Evolutionary conservation across 2,888 invertebrate genomes (phyloP).

Genomic region (Muschampia plurimacula): DNA sequence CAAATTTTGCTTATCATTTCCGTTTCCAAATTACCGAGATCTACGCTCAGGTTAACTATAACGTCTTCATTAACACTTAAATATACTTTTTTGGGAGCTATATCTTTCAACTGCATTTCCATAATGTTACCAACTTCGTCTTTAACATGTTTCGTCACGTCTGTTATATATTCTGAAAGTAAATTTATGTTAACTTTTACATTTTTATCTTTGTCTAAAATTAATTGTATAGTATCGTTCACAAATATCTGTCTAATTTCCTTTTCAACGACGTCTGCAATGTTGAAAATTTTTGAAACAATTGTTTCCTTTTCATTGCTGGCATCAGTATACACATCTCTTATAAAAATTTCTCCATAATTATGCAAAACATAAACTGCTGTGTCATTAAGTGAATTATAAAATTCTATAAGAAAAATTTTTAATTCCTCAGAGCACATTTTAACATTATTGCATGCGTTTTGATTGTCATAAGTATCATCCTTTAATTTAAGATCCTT

Average conservation of each 20-base stretch:
- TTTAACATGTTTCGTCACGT: conserved; percentile 48
- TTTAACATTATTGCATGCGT: conserved; percentile 54
- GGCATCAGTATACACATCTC: conserved; percentile 56
- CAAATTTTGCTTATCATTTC: conserved; percentile 57
- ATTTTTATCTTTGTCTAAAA: conserved; percentile 54
- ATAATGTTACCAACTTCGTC: conserved; percentile 33
- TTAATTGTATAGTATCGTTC: conserved; percentile 51
- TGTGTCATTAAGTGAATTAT: conserved; percentile 60
- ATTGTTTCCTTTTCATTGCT: conserved; percentile 53
- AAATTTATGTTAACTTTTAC: conserved; percentile 52
- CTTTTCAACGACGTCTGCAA: conserved; percentile 47
- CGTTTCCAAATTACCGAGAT: conserved; percentile 58
- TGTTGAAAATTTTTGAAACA: conserved; percentile 49
- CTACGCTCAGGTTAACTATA: conserved; percentile 56
- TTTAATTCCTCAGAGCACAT: conserved; percentile 65
- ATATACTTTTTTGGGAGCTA: conserved; percentile 6
- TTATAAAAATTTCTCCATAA: conserved; percentile 67
- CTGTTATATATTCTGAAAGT: conserved; percentile 53
- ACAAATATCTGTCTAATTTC: conserved; percentile 53
- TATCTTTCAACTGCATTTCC: conserved; percentile 4
- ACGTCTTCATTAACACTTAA: conserved; percentile 54
- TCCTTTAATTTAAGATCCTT: background rate
- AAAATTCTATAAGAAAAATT: conserved; percentile 58
- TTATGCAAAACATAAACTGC: conserved; percentile 58
- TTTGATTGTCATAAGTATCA: background rate